A percentile compares a stretch with the other conserved stretches of the same genome.
phyloP scores from a whole-genome alignment of 2,797 vertebrate species.

The Paramormyrops hopkinsi region DNA sequence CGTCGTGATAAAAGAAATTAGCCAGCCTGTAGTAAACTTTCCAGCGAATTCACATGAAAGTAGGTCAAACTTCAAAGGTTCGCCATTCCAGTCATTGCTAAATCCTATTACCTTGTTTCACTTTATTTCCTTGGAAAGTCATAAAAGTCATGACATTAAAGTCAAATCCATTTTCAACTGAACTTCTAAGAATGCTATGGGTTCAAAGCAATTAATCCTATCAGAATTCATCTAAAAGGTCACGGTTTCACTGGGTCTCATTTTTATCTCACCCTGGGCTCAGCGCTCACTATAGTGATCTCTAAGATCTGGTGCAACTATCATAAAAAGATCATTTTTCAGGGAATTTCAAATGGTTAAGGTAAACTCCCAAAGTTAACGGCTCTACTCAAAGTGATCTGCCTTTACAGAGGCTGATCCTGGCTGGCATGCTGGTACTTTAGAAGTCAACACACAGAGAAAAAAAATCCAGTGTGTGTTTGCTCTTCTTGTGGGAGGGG shows the following conservation, averaged over 20 bases:
- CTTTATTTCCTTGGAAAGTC: conserved; percentile 36
- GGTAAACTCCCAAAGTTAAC: conserved; percentile 30
- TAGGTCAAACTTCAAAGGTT: conserved; percentile 37
- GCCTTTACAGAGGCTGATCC: conserved; percentile 1
- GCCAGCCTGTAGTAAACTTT: conserved; percentile 20
- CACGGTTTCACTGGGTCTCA: not conserved
- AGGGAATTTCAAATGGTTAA: conserved; percentile 17
- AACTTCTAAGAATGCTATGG: conserved; percentile 27
- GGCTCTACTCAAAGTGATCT: conserved; percentile 22
- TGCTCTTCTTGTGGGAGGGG: conserved; percentile 32
- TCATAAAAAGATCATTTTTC: conserved; percentile 21
- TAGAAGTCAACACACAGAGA: conserved; percentile 45
- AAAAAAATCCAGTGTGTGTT: conserved; percentile 39
- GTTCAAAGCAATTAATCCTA: conserved; percentile 37
- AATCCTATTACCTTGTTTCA: conserved; percentile 31
- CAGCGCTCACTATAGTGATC: conserved; percentile 4
- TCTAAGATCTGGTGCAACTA: not conserved
- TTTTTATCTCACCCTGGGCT: not conserved
- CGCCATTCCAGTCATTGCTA: conserved; percentile 33
- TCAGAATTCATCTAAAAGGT: conserved; percentile 22
- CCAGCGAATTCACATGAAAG: conserved; percentile 32
- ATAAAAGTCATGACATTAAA: conserved; percentile 13
- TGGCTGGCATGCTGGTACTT: conserved; percentile 4
- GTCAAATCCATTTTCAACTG: conserved; percentile 6
- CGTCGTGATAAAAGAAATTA: conserved; percentile 25